Evolutionary conservation across 1,140 invertebrate genomes (phyloP).

Genomic region (Pseudomyrmex pallidus): DNA sequence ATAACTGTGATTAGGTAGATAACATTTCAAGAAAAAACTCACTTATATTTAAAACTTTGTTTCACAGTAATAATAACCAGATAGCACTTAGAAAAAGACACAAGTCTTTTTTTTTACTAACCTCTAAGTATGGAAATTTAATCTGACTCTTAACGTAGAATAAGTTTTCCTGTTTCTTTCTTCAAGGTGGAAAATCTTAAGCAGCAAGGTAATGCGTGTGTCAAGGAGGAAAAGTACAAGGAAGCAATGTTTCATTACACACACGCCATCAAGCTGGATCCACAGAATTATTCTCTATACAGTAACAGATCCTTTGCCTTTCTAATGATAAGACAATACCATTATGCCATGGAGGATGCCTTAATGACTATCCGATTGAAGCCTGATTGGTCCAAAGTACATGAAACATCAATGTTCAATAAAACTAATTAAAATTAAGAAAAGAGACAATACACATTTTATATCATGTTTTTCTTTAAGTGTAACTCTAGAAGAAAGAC

Average conservation of each 20-base stretch:
- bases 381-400: conserved; percentile 92
- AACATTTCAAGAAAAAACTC: not conserved
- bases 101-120: not conserved
- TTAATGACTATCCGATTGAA: conserved; percentile 90
- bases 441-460: too few relatives aligned
- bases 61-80: not conserved
- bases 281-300: conserved; percentile 89
- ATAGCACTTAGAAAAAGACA: not conserved
- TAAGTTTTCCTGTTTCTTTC: not conserved
- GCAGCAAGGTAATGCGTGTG: conserved; percentile 91
- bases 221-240: conserved; percentile 90
- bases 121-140: too few relatives aligned
- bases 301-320: conserved; percentile 93
- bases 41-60: not conserved
- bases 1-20: not conserved
- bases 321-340: conserved; percentile 91
- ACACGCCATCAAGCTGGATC: conserved; percentile 91
- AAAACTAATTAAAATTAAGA: not conserved
- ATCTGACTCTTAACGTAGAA: too few relatives aligned
- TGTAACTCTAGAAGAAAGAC: not conserved
- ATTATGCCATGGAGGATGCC: conserved; percentile 92
- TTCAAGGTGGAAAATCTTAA: conserved; percentile 87
- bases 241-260: conserved; percentile 93
- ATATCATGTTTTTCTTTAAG: not conserved
- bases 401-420: not conserved